Evolutionary conservation across 2,797 vertebrate genomes (phyloP), one percentile per base, ranked within the genome.

Genomic region (Synanceia verrucosa): DNA sequence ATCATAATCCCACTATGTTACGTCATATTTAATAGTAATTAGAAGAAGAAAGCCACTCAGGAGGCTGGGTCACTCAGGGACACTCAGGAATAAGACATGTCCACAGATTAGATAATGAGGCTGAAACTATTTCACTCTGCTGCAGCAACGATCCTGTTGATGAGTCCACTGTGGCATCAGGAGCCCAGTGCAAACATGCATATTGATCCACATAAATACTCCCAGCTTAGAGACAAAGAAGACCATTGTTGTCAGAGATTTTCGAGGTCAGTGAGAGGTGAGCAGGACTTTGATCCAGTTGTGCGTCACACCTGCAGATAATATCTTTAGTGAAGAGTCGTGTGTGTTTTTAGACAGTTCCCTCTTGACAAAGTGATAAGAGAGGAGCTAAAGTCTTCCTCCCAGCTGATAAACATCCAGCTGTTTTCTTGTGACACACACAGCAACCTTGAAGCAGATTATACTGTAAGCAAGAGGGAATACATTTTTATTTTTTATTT

Each of bases 271-370:
- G 48, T 34, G 11, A 70, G 14, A 44, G 31, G 58, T 53, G 57
- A 75, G 62, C n/a, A 31, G 79, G 82, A 88, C 88, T 78, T 80
- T 83, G 86, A 28, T 34, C 81, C 24, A 5, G 6, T 5, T 21
- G 60, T 55, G 36, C 37, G 50, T 63, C 66, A 34, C 71, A 77
- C 33, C 29, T 34, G 39, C 9, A 26, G 47, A 29, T 78, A 56
- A 74, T n/a, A n/a, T 77, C 80, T 63, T 12, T 11, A 23, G 28
- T 0, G 23, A 76, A 39, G 65, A 26, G 44, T 50, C 1, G 4
- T 1, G 47, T 63, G 50, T 72, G 52, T 59, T 72, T 29, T 28
- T 6, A 6, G 24, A 19, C 21, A 3, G 29, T 61, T 37, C 19
- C 18, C 5, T 24, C 4, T n/a, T 1, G 7, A 43, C 53, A 16